Base-by-base conservation (phyloP, 2,888 invertebrate genomes). In the Parnassius smintheus region DNA sequence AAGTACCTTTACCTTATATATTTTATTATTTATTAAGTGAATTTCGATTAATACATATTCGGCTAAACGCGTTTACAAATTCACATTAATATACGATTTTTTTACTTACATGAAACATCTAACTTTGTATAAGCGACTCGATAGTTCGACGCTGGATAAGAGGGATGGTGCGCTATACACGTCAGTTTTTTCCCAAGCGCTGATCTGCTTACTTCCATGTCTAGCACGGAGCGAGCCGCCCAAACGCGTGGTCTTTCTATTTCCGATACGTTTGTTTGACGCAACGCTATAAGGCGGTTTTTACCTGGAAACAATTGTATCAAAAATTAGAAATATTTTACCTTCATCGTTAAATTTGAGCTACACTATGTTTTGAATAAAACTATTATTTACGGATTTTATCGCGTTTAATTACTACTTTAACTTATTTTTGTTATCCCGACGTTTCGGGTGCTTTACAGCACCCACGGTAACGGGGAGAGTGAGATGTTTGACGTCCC, bases 111-210 rank as follows among this genome's bases (percentile, higher is more conserved):
- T 86, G 96, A 95, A 59, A 97, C 95, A 86, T 97, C 96, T 67
- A 97, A 93, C 77, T 95, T 94, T 64, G 96, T 96, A 79, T 95
- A 96, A 4, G 96, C 95, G 70, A 95, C 95, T 74, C 85, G 77
- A 75, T 92, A 92, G 66, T 90, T 87, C 0, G 92, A 92, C 1
- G 89, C 94, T 1, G 96, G 94, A 83, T 95, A 97, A 1, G 97
- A 96, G 58, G 97, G 96, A 80, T 98, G 97, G 69, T 96, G 94
- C 12, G 97, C 96, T 22, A 97, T 93, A 82, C 97, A 98, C 62
- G 96, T 93, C 71, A 98, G 92, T 76, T 94, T 94, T 66, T 94
- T 92, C 2, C 96, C 96, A 80, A 97, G 96, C 12, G 96, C 94
- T n/a, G 95, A 94, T 73, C 96, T 94, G 71, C 95, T 94, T 46